Base-by-base conservation (phyloP, 2,888 invertebrate genomes). In the Clusia tigrina region DNA sequence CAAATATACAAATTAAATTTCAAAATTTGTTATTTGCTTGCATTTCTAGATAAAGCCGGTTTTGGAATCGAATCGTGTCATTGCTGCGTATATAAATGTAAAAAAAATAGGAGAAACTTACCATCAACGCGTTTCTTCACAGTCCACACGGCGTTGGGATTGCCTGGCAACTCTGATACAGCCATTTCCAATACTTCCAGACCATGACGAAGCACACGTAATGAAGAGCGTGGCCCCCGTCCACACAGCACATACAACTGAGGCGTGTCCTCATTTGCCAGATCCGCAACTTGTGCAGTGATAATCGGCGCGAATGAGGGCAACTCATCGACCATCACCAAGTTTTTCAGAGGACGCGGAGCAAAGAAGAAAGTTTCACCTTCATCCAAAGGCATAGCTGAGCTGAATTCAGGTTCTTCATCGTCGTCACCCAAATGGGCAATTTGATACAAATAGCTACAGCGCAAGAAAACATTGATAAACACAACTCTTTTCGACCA, bases 121-220 rank as follows among this genome's bases (percentile, higher is more conserved):
- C 98, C 99, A 87, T 99, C 98, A 81, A 94, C 90, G 82, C 96
- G 90, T 77, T 93, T 89, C 81, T 96, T 95, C 20, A 99, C 99
- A 26, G 99, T 99, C 99, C 99, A 99, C 1, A 99, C 99, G 75
- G 98, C 98, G 86, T 98, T 99, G 1, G 99, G 99, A 80, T 96
- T 98, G 79, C 98, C 98, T n/a, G 99, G 99, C 71, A 99, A 86
- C 84, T 99, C 99, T 23, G 98, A 98, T 2, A 99, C 98, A 64
- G 99, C 99, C 99, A 99, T 99, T 85, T 99, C 99, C 0, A 97
- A 95, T 1, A 99, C 98, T 87, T 98, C 99, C 57, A 99, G 86
- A 73, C 99, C 99, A 84, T 99, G 99, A 23, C 99, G 88, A 10
- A 99, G 85, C 0, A 98, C 96, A 77, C 96, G 87, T 52, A 99